Evolutionary conservation across 2,888 invertebrate species (phyloP).

Genomic region (Tupiocoris notatus): DNA sequence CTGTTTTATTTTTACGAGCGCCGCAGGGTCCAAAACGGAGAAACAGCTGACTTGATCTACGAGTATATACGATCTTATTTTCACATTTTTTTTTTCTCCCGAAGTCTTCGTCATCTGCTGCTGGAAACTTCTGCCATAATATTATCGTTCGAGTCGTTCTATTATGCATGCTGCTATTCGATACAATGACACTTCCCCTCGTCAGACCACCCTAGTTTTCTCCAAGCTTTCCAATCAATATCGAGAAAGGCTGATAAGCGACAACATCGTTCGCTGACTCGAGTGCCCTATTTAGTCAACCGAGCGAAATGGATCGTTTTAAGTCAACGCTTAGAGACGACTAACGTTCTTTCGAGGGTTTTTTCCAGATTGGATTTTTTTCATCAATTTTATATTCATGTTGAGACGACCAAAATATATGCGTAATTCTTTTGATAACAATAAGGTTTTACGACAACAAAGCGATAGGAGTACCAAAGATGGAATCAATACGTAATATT

Average conservation of each 20-base stretch:
- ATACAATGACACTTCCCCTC: background rate
- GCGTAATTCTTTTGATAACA: too few relatives aligned
- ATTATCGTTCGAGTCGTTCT: background rate
- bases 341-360: too few relatives aligned
- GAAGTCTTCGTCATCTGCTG: background rate
- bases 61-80: background rate
- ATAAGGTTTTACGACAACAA: too few relatives aligned
- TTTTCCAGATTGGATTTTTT: too few relatives aligned
- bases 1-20: background rate
- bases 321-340: too few relatives aligned
- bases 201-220: background rate
- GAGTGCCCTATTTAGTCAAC: background rate
- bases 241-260: background rate
- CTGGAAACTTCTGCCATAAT: background rate
- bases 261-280: background rate
- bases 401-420: too few relatives aligned
- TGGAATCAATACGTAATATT: too few relatives aligned
- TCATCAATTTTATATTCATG: too few relatives aligned
- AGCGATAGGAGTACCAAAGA: too few relatives aligned
- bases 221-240: background rate
- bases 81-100: background rate
- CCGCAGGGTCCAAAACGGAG: background rate
- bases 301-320: too few relatives aligned
- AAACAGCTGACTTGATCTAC: background rate
- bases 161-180: background rate